These are phyloP conservation scores for Calyptommatus sinebrachiatus DNA, from an alignment of 2,113 vertebrate species.

Conservation along the genomic window DNA sequence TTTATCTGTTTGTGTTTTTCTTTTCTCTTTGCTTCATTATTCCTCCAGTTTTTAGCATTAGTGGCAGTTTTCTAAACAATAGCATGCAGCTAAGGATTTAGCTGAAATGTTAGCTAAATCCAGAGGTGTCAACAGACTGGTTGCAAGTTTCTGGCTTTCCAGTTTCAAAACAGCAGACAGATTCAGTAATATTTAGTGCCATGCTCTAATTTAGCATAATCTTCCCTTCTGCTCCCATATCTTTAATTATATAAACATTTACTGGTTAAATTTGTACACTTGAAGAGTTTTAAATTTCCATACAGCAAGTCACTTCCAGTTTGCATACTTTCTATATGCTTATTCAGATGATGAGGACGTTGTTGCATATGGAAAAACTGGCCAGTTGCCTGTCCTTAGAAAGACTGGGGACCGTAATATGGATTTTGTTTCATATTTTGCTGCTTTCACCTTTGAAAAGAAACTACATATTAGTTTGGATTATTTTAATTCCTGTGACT, in stretches of 20 bases:
- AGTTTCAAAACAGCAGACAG: too few relatives aligned
- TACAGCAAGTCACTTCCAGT: neutral
- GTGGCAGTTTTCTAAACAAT: too few relatives aligned
- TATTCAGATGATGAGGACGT: neutral
- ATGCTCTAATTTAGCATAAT: neutral
- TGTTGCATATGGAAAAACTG: neutral
- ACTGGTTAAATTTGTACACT: neutral
- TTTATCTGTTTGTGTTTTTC: too few relatives aligned
- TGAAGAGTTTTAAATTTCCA: neutral
- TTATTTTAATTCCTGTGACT: neutral
- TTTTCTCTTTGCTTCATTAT: too few relatives aligned
- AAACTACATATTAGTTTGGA: neutral
- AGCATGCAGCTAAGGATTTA: too few relatives aligned
- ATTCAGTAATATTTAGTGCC: neutral
- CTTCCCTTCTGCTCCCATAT: neutral
- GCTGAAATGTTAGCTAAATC: too few relatives aligned
- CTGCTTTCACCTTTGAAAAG: neutral
- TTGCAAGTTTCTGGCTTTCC: too few relatives aligned
- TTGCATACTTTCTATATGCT: neutral
- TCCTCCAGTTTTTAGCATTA: too few relatives aligned
- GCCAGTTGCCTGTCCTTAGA: neutral
- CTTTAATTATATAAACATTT: neutral
- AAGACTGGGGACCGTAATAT: neutral
- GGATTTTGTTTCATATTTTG: neutral
- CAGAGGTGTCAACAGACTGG: too few relatives aligned